Conservation (phyloP, 1,140 invertebrate species). For the Drosophila punjabiensis region DNA sequence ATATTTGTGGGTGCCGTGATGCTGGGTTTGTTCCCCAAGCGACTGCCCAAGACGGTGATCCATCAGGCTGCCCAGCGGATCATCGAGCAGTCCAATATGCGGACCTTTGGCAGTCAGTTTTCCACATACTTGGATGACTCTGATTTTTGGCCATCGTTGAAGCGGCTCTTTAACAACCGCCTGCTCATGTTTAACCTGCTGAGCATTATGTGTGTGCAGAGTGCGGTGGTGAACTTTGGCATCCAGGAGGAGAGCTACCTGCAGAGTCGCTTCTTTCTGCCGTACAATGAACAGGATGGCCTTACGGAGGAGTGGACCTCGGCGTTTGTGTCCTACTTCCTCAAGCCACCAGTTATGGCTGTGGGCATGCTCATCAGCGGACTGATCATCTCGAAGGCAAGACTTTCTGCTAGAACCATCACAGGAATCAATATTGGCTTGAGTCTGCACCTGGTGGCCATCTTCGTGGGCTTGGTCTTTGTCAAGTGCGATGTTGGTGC, state of each 20-base stretch:
- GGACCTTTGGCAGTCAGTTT: conserved; percentile 67
- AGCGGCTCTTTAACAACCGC: conserved; percentile 87
- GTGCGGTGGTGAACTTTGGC: conserved; percentile 87
- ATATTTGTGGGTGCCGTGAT: conserved; percentile 87
- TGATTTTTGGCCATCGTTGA: conserved; percentile 87
- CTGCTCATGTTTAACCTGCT: conserved; percentile 88
- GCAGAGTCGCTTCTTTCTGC: conserved; percentile 87
- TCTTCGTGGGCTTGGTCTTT: conserved; percentile 88
- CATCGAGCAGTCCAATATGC: conserved; percentile 74
- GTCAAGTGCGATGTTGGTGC: conserved; percentile 87
- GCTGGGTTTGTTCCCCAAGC: conserved; percentile 87
- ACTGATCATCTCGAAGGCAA: conserved; percentile 87
- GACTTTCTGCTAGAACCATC: conserved; percentile 85
- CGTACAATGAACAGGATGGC: conserved; percentile 86
- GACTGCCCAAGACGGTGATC: conserved; percentile 86
- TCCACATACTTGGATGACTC: conserved; percentile 80
- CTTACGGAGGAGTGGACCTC: conserved; percentile 87
- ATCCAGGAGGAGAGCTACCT: conserved; percentile 87
- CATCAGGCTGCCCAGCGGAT: conserved; percentile 86
- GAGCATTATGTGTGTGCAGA: conserved; percentile 87
- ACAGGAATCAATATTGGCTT: conserved; percentile 86
- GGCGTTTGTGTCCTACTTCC: conserved; percentile 86
- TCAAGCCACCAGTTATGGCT: conserved; percentile 88
- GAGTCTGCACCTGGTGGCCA: conserved; percentile 78
- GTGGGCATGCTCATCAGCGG: conserved; percentile 88